Percentiles rank a stretch among this genome's conserved stretches.
phyloP scores from a whole-genome alignment of 2,113 vertebrate genomes.

The Channa argus region DNA sequence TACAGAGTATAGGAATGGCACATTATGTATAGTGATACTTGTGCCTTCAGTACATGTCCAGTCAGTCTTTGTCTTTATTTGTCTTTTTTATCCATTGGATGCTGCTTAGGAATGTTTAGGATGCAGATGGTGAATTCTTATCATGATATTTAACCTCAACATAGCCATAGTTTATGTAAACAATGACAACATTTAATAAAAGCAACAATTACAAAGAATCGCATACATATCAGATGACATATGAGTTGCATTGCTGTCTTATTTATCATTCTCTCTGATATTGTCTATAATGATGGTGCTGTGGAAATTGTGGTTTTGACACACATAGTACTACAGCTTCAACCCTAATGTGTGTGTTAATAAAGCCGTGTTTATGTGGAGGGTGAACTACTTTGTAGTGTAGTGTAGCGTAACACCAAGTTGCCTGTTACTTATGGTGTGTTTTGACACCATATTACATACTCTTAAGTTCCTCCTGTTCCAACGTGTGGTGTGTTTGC shows the following conservation, averaged over 20 bases:
- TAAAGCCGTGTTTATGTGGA: not conserved
- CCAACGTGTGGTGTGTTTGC: conserved; percentile 35
- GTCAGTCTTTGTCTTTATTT: not conserved
- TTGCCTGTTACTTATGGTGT: conserved; percentile 12
- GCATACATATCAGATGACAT: too few relatives aligned
- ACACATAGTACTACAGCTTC: conserved; percentile 8
- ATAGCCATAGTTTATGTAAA: not conserved
- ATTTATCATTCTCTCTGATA: not conserved
- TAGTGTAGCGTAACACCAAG: conserved; percentile 9
- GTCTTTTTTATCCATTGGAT: not conserved
- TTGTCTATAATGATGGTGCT: not conserved
- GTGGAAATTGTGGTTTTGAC: not conserved
- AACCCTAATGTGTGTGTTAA: not conserved
- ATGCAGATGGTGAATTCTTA: not conserved
- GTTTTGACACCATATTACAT: conserved; percentile 33
- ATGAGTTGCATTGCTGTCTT: too few relatives aligned
- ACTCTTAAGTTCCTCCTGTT: conserved; percentile 41
- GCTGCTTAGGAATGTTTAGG: not conserved
- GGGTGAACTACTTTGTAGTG: not conserved
- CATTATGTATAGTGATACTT: not conserved
- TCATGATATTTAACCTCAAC: not conserved
- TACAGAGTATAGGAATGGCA: not conserved
- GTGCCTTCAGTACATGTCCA: not conserved
- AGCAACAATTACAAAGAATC: too few relatives aligned
- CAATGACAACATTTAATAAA: too few relatives aligned